Percentiles rank a stretch among this genome's conserved stretches.
Evolutionary conservation across 2,888 invertebrate genomes (phyloP).

Genomic region (Cheilosia variabilis): DNA sequence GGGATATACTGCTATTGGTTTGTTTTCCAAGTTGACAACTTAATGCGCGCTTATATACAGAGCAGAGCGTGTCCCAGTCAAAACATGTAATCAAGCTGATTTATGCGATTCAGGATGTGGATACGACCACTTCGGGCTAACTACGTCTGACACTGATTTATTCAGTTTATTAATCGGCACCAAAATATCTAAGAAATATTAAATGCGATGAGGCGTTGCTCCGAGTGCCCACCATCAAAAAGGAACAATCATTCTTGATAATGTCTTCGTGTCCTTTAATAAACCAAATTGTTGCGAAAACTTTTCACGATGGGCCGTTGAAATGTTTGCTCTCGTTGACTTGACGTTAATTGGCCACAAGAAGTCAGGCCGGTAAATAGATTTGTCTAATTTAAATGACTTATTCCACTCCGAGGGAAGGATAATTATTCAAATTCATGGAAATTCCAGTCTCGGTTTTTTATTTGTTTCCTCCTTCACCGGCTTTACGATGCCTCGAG

Average conservation of each 20-base stretch:
- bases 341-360: constrained; percentile 2
- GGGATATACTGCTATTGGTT: constrained; percentile 52
- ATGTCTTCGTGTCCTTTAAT: background rate
- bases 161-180: background rate
- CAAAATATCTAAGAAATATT: background rate
- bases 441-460: background rate
- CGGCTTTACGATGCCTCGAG: background rate
- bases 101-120: constrained; percentile 5
- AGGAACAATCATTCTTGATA: no score
- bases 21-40: constrained; percentile 59
- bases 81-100: constrained; percentile 21
- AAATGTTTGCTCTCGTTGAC: background rate
- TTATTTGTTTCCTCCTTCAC: no score
- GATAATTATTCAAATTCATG: background rate
- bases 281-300: constrained; percentile 3
- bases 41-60: constrained; percentile 4
- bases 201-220: no score
- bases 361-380: background rate
- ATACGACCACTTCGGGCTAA: background rate
- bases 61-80: background rate
- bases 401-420: background rate
- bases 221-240: no score
- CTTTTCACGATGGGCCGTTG: background rate
- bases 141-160: background rate
- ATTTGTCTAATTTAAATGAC: constrained; percentile 5